Conservation (phyloP, 2,797 vertebrate genomes). For the Threskiornis aethiopicus region DNA sequence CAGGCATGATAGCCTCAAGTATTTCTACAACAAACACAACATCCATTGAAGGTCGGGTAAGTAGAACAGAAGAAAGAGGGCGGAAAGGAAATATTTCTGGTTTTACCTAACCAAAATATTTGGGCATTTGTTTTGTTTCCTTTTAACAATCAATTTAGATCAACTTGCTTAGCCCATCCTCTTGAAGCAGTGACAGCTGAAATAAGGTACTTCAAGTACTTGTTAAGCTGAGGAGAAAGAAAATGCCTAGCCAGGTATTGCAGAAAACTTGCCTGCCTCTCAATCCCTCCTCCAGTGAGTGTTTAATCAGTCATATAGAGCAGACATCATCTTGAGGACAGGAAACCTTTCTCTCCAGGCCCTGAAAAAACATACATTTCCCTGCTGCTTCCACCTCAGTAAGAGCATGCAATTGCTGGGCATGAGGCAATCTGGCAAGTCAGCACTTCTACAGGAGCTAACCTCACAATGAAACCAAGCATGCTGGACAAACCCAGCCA, state of each 20-base stretch:
- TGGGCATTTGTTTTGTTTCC: not conserved
- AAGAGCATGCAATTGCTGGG: not conserved
- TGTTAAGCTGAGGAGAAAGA: not conserved
- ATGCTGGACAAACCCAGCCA: not conserved
- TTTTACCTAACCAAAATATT: not conserved
- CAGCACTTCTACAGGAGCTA: not conserved
- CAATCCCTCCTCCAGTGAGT: not conserved
- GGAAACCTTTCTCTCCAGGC: not conserved
- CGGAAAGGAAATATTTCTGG: not conserved
- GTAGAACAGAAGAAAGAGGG: not conserved
- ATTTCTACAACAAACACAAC: not conserved
- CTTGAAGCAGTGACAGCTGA: not conserved
- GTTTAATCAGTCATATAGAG: not conserved
- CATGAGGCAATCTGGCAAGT: not conserved
- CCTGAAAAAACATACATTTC: not conserved
- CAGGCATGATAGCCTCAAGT: not conserved
- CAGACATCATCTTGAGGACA: not conserved
- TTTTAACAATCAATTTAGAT: not conserved
- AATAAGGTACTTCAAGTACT: not conserved
- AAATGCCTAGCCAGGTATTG: not conserved
- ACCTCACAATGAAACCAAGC: not conserved
- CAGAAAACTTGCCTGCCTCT: not conserved
- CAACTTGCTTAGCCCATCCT: not conserved
- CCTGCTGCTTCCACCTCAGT: not conserved
- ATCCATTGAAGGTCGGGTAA: not conserved